Percentiles rank a stretch among this genome's conserved stretches.
Evolutionary conservation across 2,888 invertebrate genomes (phyloP).

Genomic region (Marronus borbonicus): DNA sequence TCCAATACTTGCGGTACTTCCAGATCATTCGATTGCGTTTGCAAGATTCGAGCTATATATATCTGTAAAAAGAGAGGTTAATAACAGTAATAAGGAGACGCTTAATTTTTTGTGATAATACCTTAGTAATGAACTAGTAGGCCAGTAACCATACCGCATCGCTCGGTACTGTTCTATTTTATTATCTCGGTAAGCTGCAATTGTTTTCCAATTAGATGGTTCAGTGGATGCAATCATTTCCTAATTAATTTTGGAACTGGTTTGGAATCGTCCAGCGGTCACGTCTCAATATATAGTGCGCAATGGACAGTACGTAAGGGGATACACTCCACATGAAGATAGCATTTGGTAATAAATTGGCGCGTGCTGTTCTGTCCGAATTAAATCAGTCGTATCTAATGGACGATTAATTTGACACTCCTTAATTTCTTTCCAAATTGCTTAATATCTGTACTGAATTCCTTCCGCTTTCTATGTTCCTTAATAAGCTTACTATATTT

Average conservation of each 20-base stretch:
- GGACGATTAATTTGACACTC: neutral
- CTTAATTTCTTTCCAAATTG: neutral
- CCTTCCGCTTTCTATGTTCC: conserved; percentile 2
- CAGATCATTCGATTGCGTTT: neutral
- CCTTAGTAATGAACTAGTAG: neutral
- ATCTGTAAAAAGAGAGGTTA: conserved; percentile 21
- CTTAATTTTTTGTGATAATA: conserved; percentile 16
- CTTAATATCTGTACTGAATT: neutral
- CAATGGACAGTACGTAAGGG: conserved; percentile 32
- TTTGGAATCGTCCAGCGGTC: conserved; percentile 41
- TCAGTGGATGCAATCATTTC: conserved; percentile 56
- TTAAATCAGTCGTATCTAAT: neutral
- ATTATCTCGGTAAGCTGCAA: conserved; percentile 53
- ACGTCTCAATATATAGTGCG: conserved; percentile 50
- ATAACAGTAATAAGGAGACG: conserved; percentile 40
- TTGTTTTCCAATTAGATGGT: conserved; percentile 59
- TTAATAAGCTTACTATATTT: neutral
- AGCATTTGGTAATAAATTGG: conserved; percentile 28
- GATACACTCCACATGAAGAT: neutral
- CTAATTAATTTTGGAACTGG: conserved; percentile 56
- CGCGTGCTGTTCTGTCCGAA: neutral
- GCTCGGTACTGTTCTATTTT: conserved; percentile 49
- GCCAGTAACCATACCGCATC: conserved; percentile 34
- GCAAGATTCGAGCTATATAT: conserved; percentile 6
- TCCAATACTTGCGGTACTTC: too few relatives aligned